These are phyloP conservation scores for Denticeps clupeoides DNA, from an alignment of 2,797 vertebrate species.

Conservation along the genomic window DNA sequence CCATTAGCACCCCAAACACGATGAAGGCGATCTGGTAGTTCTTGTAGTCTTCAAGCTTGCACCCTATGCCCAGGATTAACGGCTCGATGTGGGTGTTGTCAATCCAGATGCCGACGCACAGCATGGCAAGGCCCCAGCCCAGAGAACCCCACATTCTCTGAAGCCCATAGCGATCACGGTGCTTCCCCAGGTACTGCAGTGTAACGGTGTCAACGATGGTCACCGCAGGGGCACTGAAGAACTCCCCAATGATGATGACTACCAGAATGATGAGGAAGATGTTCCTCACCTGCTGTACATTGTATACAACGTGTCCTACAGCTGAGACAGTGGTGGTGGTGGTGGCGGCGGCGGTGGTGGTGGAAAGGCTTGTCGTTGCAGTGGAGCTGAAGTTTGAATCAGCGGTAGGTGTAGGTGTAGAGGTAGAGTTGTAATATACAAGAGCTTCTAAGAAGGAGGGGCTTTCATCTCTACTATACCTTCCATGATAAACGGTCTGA, in stretches of 20 bases:
- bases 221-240: constrained; percentile 92
- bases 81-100: constrained; percentile 72
- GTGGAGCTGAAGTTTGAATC: constrained; percentile 12
- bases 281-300: constrained; percentile 74
- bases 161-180: constrained; percentile 84
- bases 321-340: constrained; percentile 10
- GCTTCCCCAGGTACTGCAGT: constrained; percentile 80
- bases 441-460: too few relatives aligned
- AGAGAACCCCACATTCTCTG: constrained; percentile 98
- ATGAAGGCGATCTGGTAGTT: constrained; percentile 90
- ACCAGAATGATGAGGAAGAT: constrained; percentile 89
- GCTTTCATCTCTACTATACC: too few relatives aligned
- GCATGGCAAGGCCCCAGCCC: constrained; percentile 93
- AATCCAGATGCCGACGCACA: constrained; percentile 86
- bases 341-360: constrained; percentile 10
- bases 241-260: constrained; percentile 89
- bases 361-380: not conserved
- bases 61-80: constrained; percentile 70
- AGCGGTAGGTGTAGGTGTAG: not conserved
- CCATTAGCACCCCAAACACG: constrained; percentile 85
- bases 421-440: not conserved
- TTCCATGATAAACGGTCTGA: too few relatives aligned
- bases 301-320: constrained; percentile 49
- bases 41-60: constrained; percentile 65
- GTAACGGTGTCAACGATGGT: constrained; percentile 95